Base-by-base conservation (phyloP, 2,797 vertebrate genomes). In the Morus bassanus region DNA sequence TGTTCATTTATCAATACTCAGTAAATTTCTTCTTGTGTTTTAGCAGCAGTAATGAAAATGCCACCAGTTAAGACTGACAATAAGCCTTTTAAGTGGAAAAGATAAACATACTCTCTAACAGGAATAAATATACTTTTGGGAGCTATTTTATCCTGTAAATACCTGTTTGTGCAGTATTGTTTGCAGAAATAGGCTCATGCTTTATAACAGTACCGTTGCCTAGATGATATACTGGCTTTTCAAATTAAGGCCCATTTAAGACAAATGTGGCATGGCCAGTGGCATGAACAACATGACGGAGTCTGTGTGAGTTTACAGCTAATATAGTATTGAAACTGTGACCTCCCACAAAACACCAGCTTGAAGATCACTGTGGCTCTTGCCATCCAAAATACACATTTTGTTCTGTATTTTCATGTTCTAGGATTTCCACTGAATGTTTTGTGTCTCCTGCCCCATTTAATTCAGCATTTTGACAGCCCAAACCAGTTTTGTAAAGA, bases 401-500 rank as follows among this genome's bases (percentile, higher is more conserved):
- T 84, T 92, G 9, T 96, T 45, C 94, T 90, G 65, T 96, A 35
- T 96, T 96, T 94, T 90, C 81, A 77, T 88, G 33, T 94, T 78
- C 85, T 86, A 99, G 99, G 99, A 45, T 99, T 99, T 97, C 99
- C 99, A 73, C 97, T 99, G 95, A 99, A 99, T 51, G 99, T 99
- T 88, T 97, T 99, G 88, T 99, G 99, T 98, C 98, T 99, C 85
- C 98, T 99, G 97, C 99, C 99, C 85, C 99, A 99, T 97, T 98
- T 99, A 97, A 99, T 99, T 96, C 99, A 99, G 91, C 99, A 99
- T 97, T 99, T 99, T 95, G 99, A 99, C 74, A 98, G 98, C 72
- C 99, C 99, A n/a, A 99, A 98, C 69, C 99, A 99, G 97, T 99
- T 99, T 97, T 99, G 99, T 97, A 99, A 99, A 98, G 99, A 99